These are phyloP conservation scores for Denticeps clupeoides DNA, from an alignment of 2,797 vertebrate species.

Conservation along the genomic window DNA sequence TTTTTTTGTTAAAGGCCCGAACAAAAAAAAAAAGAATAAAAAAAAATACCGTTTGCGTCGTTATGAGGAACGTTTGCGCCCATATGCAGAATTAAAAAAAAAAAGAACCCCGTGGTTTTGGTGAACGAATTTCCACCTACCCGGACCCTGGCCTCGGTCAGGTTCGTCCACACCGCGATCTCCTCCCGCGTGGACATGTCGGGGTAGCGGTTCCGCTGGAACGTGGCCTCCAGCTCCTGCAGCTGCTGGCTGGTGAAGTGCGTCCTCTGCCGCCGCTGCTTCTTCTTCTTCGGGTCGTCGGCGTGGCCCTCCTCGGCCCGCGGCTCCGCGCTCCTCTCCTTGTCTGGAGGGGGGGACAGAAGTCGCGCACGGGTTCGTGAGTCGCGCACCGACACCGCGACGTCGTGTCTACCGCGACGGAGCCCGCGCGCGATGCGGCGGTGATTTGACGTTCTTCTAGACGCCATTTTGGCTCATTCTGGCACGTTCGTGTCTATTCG, in stretches of 20 bases:
- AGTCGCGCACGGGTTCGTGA: too few relatives aligned
- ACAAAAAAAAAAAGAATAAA: neutral
- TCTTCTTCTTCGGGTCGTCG: conserved; percentile 84
- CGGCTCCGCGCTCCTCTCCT: conserved; percentile 73
- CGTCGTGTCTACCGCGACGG: too few relatives aligned
- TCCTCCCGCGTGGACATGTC: conserved; percentile 83
- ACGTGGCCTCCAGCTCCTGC: conserved; percentile 78
- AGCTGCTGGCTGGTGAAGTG: conserved; percentile 82
- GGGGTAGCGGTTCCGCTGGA: conserved; percentile 78
- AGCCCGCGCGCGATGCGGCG: too few relatives aligned
- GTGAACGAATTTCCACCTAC: conserved; percentile 59
- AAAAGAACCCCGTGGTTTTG: neutral
- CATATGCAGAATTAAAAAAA: neutral
- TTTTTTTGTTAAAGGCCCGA: too few relatives aligned
- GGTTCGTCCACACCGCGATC: conserved; percentile 83
- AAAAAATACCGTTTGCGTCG: too few relatives aligned
- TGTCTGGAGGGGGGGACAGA: too few relatives aligned
- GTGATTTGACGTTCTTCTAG: too few relatives aligned
- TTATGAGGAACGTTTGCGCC: neutral
- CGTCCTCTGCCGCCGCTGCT: conserved; percentile 71
- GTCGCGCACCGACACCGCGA: too few relatives aligned
- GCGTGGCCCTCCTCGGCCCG: conserved; percentile 74
- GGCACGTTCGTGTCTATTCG: too few relatives aligned
- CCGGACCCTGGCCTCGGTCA: conserved; percentile 84
- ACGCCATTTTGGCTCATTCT: too few relatives aligned